A percentile compares a stretch with the other conserved stretches of the same genome.
These are phyloP conservation scores for Bembecia ichneumoniformis DNA, from an alignment of 2,888 invertebrate species.

Conservation along the genomic window DNA sequence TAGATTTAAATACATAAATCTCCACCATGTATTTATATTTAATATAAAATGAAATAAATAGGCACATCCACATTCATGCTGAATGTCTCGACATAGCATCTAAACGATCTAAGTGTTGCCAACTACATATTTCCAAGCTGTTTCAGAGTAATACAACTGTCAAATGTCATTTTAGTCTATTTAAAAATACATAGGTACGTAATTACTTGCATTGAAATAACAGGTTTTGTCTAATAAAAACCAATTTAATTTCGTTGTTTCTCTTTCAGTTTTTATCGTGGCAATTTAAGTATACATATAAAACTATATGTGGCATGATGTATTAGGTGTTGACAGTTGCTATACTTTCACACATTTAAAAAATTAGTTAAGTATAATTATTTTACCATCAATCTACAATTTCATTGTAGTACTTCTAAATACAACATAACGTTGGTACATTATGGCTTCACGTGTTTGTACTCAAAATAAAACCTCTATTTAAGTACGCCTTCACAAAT, in stretches of 20 bases:
- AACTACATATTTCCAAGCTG: not conserved
- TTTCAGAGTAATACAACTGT: too few species aligned
- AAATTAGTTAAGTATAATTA: conserved; percentile 43
- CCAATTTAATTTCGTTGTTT: too few species aligned
- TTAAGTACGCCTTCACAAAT: not conserved
- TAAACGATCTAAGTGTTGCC: conserved; percentile 29
- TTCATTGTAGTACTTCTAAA: conserved; percentile 51
- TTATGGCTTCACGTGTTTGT: conserved; percentile 57
- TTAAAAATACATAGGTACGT: too few species aligned
- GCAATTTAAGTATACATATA: too few species aligned
- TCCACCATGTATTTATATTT: conserved; percentile 31
- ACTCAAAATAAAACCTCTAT: conserved; percentile 31
- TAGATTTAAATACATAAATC: conserved; percentile 43
- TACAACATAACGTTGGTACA: conserved; percentile 18
- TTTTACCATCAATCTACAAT: conserved; percentile 51
- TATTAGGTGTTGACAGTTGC: not conserved
- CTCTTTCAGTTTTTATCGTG: too few species aligned
- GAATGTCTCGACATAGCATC: conserved; percentile 48
- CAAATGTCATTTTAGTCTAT: too few species aligned
- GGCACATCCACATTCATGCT: conserved; percentile 56
- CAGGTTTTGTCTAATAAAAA: too few species aligned
- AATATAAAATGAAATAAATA: conserved; percentile 62
- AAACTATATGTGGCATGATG: too few species aligned
- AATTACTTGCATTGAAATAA: too few species aligned
- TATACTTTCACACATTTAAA: conserved; percentile 17